Evolutionary conservation across 2,113 vertebrate genomes (phyloP), one percentile per base, ranked within the genome.

Genomic region (Ictalurus furcatus): DNA sequence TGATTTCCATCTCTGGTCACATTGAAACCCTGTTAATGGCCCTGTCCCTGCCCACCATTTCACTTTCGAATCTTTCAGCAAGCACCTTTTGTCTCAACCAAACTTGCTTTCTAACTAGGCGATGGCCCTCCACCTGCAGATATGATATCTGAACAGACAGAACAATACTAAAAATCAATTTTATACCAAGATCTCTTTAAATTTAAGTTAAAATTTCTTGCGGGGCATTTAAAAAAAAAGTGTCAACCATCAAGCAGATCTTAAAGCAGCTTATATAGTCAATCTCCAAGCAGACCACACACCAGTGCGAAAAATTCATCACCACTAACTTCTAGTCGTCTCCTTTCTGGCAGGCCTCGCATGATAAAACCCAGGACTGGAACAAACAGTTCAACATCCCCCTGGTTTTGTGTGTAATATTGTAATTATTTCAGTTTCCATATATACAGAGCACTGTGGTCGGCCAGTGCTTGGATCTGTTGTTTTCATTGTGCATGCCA

Each of bases 371-470:
- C 84, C 85, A 90, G 80, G 11, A 44, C 67, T 73, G 85, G 58
- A 48, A 85, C 82, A 90, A 92, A 93, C 91, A 88, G 74, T 83
- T 74, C 37, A 61, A 59, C 86, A 73, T 40, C 87, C 84, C 13
- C 28, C 34, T 25, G 58, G 73, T 40, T 71, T 69, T 71, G 69
- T 30, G 37, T 89, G 71, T 78, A 88, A 88, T 84, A 93, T 90
- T 85, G 85, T 89, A 82, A 91, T 89, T 88, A 90, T 85, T 86
- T 89, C 23, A 90, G 85, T 91, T 92, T 91, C 88, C 91, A 93
- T 90, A 92, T 89, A 92, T 85, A 90, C 88, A 88, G 37, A 89
- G 84, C 56, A 52, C 86, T 83, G 88, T 59, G 78, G 85, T 85
- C 37, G 1, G 76, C 71, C 37, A 73, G 44, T 40, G 28, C 90